Evolutionary conservation across 2,113 vertebrate genomes (phyloP).

Genomic region (Poecile atricapillus): DNA sequence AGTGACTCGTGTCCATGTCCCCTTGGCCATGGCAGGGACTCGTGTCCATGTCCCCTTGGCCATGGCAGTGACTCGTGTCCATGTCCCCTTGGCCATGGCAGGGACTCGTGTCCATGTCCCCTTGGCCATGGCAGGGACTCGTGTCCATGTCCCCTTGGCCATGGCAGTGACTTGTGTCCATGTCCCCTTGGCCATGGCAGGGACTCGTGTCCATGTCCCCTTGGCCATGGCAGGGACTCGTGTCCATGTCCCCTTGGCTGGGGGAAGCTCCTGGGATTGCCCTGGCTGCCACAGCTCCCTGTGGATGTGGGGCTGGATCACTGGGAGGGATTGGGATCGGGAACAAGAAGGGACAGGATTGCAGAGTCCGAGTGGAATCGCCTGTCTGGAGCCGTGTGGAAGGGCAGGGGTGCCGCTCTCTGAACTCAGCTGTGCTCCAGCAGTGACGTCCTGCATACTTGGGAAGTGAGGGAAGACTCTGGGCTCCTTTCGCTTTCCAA

Average conservation of each 20-base stretch:
- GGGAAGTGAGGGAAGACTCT: neutral
- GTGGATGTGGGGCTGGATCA: neutral
- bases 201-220: slow-evolving; percentile 16
- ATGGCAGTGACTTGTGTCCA: neutral
- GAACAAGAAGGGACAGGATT: neutral
- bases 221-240: neutral
- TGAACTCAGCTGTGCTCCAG: neutral
- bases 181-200: neutral
- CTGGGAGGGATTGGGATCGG: neutral
- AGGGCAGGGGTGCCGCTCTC: neutral
- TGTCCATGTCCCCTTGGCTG: neutral
- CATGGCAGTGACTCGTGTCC: slow-evolving; percentile 5
- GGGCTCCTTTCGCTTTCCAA: neutral
- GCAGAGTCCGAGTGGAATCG: neutral
- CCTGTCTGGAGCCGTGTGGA: neutral
- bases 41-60: neutral
- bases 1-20: neutral
- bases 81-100: neutral
- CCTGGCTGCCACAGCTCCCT: neutral
- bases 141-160: slow-evolving; percentile 29
- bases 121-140: neutral
- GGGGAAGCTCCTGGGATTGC: neutral
- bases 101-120: slow-evolving; percentile 23
- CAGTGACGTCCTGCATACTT: neutral
- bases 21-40: slow-evolving; percentile 30